phyloP scores from a whole-genome alignment of 2,888 invertebrate species.

The Hydroisotoma schaefferi region DNA sequence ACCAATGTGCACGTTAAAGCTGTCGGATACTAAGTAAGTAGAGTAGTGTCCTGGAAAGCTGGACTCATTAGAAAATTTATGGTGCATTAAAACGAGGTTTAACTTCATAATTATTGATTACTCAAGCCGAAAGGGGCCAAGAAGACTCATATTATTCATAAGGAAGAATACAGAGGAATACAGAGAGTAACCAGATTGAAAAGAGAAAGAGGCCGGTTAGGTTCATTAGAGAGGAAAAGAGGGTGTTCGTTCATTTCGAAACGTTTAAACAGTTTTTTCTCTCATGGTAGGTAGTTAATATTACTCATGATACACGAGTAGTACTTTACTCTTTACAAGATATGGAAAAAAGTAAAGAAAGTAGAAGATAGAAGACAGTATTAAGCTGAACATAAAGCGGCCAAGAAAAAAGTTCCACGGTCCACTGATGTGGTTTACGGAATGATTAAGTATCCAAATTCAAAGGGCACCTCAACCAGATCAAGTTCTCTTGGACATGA shows the following conservation, averaged over 20 bases:
- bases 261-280: slow-evolving; percentile 4
- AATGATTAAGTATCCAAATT: slow-evolving; percentile 35
- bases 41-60: too few relatives aligned
- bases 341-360: too few relatives aligned
- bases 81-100: slow-evolving; percentile 29
- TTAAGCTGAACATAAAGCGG: too few relatives aligned
- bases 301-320: too few relatives aligned
- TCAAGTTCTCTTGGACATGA: slow-evolving; percentile 10
- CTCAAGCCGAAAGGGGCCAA: slow-evolving; percentile 1
- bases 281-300: too few relatives aligned
- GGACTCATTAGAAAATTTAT: slow-evolving; percentile 35
- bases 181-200: not conserved
- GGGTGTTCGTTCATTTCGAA: not conserved
- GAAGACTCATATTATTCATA: slow-evolving; percentile 11
- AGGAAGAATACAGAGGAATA: too few relatives aligned
- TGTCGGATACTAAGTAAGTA: too few relatives aligned
- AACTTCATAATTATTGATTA: slow-evolving; percentile 15
- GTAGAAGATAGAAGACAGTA: too few relatives aligned
- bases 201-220: slow-evolving; percentile 7
- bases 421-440: slow-evolving; percentile 37
- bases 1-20: too few relatives aligned
- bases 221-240: slow-evolving; percentile 16
- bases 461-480: slow-evolving; percentile 30
- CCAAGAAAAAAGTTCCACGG: too few relatives aligned
- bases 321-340: too few relatives aligned